These are phyloP conservation scores for Leptarthrus brevirostris DNA, from an alignment of 2,888 invertebrate genomes.

Conservation along the genomic window DNA sequence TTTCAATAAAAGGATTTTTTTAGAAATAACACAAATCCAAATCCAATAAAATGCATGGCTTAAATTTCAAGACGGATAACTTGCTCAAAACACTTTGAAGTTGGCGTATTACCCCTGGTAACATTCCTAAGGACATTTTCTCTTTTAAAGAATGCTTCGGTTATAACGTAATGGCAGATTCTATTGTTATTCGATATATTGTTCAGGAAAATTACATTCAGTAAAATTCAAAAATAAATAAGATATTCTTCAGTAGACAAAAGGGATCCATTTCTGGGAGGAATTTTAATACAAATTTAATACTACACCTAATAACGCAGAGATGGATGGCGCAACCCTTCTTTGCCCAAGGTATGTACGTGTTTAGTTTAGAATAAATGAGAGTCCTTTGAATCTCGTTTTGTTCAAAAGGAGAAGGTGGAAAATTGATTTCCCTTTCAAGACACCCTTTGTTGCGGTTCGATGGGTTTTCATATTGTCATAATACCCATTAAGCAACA, in stretches of 20 bases:
- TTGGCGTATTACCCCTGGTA: neutral
- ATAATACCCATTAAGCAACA: constrained; percentile 42
- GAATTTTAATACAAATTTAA: constrained; percentile 27
- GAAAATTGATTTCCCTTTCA: constrained; percentile 41
- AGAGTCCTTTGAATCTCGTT: constrained; percentile 15
- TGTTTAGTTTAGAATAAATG: constrained; percentile 1
- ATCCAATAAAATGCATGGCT: constrained; percentile 36
- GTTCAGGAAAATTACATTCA: constrained; percentile 22
- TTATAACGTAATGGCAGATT: constrained; percentile 24
- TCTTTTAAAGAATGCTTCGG: constrained; percentile 3
- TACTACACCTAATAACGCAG: neutral
- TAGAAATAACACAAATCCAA: constrained; percentile 8
- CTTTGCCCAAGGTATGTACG: neutral
- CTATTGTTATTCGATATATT: constrained; percentile 46
- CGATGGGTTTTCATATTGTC: constrained; percentile 43
- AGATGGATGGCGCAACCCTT: constrained; percentile 20
- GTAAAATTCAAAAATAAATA: constrained; percentile 33
- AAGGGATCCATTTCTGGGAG: constrained; percentile 26
- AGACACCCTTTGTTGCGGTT: constrained; percentile 41
- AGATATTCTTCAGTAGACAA: constrained; percentile 12
- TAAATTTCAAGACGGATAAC: constrained; percentile 20
- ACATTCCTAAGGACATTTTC: neutral
- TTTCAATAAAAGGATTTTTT: neutral
- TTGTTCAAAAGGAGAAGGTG: constrained; percentile 10
- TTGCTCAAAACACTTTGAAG: constrained; percentile 31